Conservation (phyloP, 2,113 vertebrate species). For the Bungarus multicinctus region DNA sequence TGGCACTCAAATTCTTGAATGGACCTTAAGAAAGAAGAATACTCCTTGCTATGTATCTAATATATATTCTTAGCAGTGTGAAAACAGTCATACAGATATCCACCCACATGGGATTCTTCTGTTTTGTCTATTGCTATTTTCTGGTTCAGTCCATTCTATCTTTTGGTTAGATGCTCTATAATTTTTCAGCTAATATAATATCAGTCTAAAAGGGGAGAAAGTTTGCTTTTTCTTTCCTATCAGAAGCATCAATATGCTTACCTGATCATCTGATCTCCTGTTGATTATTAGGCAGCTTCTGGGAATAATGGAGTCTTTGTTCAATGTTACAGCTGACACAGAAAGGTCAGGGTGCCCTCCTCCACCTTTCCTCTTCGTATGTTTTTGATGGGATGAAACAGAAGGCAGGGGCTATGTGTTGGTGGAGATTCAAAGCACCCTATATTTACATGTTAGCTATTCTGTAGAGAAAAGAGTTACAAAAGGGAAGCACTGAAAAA, state of each 20-base stretch:
- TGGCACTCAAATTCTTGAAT: neutral
- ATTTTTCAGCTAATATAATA: conserved; percentile 43
- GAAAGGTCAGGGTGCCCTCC: conserved; percentile 50
- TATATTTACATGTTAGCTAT: neutral
- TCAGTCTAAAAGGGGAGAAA: conserved; percentile 47
- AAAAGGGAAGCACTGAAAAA: neutral
- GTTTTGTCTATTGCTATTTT: neutral
- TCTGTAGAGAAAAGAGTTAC: neutral
- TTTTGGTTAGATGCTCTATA: conserved; percentile 13
- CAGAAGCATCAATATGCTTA: conserved; percentile 56
- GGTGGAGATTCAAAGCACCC: neutral
- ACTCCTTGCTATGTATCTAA: neutral
- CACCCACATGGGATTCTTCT: neutral
- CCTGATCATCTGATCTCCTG: conserved; percentile 62
- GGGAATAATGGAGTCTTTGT: conserved; percentile 59
- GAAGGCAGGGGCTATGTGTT: neutral
- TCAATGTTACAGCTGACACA: conserved; percentile 16
- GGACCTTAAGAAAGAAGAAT: neutral
- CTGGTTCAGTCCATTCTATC: neutral
- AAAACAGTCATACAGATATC: neutral
- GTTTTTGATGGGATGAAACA: conserved; percentile 36
- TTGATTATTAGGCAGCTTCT: conserved; percentile 46
- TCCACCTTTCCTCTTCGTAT: conserved; percentile 28
- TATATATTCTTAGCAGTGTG: neutral
- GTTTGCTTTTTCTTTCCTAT: conserved; percentile 41